phyloP scores from a whole-genome alignment of 2,113 vertebrate species.

The Paedocypris sp. region DNA sequence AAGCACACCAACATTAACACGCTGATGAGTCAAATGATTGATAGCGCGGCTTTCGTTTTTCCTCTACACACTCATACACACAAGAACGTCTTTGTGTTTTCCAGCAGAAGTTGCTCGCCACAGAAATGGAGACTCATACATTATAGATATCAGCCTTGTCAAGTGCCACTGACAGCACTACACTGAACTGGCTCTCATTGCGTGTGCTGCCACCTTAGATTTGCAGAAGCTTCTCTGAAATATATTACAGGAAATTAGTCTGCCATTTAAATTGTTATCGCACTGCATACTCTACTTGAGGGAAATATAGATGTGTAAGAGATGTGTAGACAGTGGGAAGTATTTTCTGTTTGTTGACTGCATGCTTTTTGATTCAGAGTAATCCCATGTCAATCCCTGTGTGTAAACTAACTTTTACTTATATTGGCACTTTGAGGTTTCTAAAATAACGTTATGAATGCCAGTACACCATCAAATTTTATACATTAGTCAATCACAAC shows the following conservation, averaged over 20 bases:
- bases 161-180: constrained; percentile 19
- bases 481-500: too few relatives aligned
- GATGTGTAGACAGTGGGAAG: too few relatives aligned
- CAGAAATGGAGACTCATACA: constrained; percentile 14
- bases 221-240: constrained; percentile 8
- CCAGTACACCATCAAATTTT: too few relatives aligned
- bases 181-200: constrained; percentile 12
- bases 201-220: constrained; percentile 12
- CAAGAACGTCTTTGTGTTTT: neutral
- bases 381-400: too few relatives aligned
- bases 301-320: neutral
- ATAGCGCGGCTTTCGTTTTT: constrained; percentile 18
- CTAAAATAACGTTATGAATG: too few relatives aligned
- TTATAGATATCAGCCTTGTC: constrained; percentile 31
- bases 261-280: neutral
- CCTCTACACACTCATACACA: constrained; percentile 13
- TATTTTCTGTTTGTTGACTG: too few relatives aligned
- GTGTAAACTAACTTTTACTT: too few relatives aligned
- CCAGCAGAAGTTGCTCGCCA: neutral
- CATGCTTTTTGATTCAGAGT: too few relatives aligned
- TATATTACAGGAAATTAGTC: constrained; percentile 4
- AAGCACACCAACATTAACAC: constrained; percentile 20
- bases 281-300: neutral
- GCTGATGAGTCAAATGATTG: constrained; percentile 32
- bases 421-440: too few relatives aligned